A percentile compares a stretch with the other conserved stretches of the same genome.
phyloP scores from a whole-genome alignment of 1,140 invertebrate genomes.

The Belonocnema kinseyi region DNA sequence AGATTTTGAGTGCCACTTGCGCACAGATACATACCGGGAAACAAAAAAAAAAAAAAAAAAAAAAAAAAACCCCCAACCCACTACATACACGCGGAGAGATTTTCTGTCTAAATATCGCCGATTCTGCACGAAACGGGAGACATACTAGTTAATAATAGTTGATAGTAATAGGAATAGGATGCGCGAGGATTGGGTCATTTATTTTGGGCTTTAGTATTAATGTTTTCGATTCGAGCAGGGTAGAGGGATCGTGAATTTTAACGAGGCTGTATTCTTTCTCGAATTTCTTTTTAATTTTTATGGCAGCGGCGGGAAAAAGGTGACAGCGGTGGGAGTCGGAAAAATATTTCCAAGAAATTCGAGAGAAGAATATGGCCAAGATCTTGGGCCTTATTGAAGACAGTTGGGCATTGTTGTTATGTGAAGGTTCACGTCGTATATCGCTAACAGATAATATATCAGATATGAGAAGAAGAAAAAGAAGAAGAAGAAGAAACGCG shows the following conservation, averaged over 20 bases:
- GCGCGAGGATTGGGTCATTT: conserved; percentile 49
- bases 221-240: conserved; percentile 53
- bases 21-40: conserved; percentile 32
- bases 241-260: conserved; percentile 36
- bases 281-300: background rate
- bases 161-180: conserved; percentile 45
- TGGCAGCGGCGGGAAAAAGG: too few relatives aligned
- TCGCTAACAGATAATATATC: conserved; percentile 68
- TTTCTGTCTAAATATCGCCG: conserved; percentile 23
- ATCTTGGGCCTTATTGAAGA: conserved; percentile 73
- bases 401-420: conserved; percentile 76
- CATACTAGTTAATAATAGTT: conserved; percentile 37
- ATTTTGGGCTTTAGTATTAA: conserved; percentile 75
- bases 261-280: background rate
- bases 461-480: conserved; percentile 40
- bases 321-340: background rate
- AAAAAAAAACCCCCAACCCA: background rate
- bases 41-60: background rate
- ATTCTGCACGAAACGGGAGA: conserved; percentile 24
- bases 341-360: background rate
- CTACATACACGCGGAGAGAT: conserved; percentile 34
- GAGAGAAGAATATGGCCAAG: conserved; percentile 3
- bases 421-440: conserved; percentile 67
- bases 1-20: conserved; percentile 11
- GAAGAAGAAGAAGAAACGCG: conserved; percentile 28